Base-by-base conservation (phyloP, 2,888 invertebrate species). In the Galerucella pusilla region DNA sequence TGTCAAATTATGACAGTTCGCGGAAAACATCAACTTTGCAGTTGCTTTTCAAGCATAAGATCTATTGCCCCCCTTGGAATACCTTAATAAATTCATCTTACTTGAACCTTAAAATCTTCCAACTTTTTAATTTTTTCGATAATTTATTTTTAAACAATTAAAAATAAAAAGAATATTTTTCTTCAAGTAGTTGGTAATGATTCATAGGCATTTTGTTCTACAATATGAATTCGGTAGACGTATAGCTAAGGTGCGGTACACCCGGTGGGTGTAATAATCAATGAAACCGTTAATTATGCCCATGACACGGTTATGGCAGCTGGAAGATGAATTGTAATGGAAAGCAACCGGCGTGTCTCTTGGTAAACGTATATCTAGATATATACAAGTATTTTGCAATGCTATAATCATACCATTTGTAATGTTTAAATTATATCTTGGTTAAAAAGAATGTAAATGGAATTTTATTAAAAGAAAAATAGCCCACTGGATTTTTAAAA, bases 291-390 rank as follows among this genome's bases (percentile, higher is more conserved):
- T 72, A 72, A 72, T 72, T 72, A 72, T 60, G 66, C 28, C 72
- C 66, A 59, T 72, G 72, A 72, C 72, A 72, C 49, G 67, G 59
- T 72, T 72, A 72, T 72, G 72, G 60, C 72, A 67, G 72, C 66
- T 57, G 35, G 35, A 45, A 72, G 72, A 72, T 72, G 60, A 72
- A 72, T 72, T 67, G 66, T 59, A 72, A 35, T 67, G 42, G 45
- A 65, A 65, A 65, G 64, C 42, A 63, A 63, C n/a, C 64, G 46
- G 46, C 46, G 20, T 45, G 46, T 46, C 64, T 65, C 46, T 65
- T 20, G 64, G 20, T 28, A 63, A 63, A 63, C 14, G 28, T 60
- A 28, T 63, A 63, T 42, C 35, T 42, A 64, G 16, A 7, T 46
- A 46, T 16, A 65, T 65, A 16, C 42, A 65, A 65, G 20, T 16